Percentiles rank a stretch among this genome's conserved stretches.
These are phyloP conservation scores for Monochamus saltuarius DNA, from an alignment of 1,140 invertebrate species.

Conservation along the genomic window DNA sequence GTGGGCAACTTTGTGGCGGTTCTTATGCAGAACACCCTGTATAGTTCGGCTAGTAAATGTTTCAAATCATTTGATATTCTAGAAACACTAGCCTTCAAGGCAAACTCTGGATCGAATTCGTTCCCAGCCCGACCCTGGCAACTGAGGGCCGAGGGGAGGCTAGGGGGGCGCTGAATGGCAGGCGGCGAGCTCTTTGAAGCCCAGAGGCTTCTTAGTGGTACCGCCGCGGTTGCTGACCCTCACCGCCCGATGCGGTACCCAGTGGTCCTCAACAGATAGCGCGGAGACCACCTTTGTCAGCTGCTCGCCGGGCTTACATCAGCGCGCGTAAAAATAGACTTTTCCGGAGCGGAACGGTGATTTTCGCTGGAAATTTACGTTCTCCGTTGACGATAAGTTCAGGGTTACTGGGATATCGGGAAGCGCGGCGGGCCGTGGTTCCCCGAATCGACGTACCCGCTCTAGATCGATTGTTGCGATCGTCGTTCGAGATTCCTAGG, in stretches of 20 bases:
- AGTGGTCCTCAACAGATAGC: conserved; percentile 15
- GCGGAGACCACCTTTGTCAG: conserved; percentile 12
- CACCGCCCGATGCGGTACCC: conserved; percentile 10
- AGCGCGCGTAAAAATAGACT: neutral
- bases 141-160: conserved; percentile 12
- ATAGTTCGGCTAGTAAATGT: no score
- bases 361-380: neutral
- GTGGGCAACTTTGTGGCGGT: no score
- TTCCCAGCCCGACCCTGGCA: conserved; percentile 16
- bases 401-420: neutral
- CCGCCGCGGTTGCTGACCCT: conserved; percentile 38
- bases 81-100: no score
- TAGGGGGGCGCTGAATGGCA: conserved; percentile 26
- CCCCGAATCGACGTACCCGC: conserved; percentile 3
- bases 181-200: conserved; percentile 41
- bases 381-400: neutral
- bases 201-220: conserved; percentile 32
- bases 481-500: no score
- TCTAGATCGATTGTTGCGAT: neutral
- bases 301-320: neutral
- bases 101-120: no score
- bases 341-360: neutral
- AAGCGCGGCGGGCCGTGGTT: neutral
- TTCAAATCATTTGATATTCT: no score
- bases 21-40: no score